Conservation (phyloP, 2,888 invertebrate species). For the Allygus modestus region DNA sequence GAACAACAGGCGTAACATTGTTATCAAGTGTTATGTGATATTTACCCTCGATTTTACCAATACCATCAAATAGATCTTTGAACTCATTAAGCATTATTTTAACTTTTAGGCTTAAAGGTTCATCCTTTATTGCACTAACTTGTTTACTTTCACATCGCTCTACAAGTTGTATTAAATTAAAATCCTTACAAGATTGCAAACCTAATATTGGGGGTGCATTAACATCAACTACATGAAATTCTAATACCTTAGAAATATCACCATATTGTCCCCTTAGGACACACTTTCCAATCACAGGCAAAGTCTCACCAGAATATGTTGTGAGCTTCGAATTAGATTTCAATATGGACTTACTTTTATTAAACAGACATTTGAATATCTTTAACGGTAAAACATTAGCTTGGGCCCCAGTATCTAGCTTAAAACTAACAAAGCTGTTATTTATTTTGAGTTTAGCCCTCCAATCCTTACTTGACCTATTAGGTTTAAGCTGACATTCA, state of each 20-base stretch:
- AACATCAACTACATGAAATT: slow-evolving; percentile 21
- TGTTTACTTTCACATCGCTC: background rate
- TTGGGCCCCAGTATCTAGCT: slow-evolving; percentile 9
- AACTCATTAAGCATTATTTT: background rate
- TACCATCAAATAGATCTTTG: slow-evolving; percentile 29
- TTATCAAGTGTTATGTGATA: slow-evolving; percentile 29
- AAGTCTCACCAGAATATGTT: slow-evolving; percentile 17
- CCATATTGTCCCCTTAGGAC: background rate
- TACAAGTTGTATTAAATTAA: background rate
- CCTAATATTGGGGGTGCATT: slow-evolving; percentile 1
- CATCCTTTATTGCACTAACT: background rate
- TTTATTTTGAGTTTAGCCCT: background rate
- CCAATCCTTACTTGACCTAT: background rate
- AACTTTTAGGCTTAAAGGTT: background rate
- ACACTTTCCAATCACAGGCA: slow-evolving; percentile 5
- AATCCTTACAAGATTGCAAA: slow-evolving; percentile 25
- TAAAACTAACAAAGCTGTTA: slow-evolving; percentile 9
- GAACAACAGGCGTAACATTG: background rate
- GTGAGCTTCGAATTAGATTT: background rate
- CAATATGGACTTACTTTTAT: background rate
- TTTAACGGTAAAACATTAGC: slow-evolving; percentile 7
- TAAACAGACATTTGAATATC: background rate
- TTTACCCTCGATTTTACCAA: slow-evolving; percentile 2
- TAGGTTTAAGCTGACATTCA: background rate
- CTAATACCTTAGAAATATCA: background rate